Evolutionary conservation across 1,140 invertebrate species (phyloP), one percentile per base, ranked within the genome.

Genomic region (Meloidogyne chitwoodi): DNA sequence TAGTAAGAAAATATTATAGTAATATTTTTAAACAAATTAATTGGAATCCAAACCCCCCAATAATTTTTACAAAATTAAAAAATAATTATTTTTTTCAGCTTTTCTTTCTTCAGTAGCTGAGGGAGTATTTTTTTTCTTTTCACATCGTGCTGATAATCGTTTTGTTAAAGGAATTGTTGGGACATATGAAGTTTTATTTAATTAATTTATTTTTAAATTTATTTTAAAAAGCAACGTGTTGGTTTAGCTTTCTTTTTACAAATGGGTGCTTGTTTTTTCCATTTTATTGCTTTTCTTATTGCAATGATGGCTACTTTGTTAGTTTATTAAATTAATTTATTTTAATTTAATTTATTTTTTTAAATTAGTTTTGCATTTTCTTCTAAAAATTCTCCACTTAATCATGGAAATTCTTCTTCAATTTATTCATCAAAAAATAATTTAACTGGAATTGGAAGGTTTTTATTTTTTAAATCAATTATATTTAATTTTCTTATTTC

Each of bases 121-220:
- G 61, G 85, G 83, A 16, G 66, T 87, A 19, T 86, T 86, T 83
- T 86, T 86, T 80, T 87, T 86, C 77, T 87, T 78, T 65, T 84
- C 84, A 11, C 85, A 86, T 77, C 80, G 85, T 31, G 85, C 86
- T 16, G 85, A 86, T 70, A 86, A 86, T 64, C 78, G 85, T 62
- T 86, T 86, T 67, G 86, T 86, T 78, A 86, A 86, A 65, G 85
- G 85, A 77, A 87, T 86, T 77, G 85, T 86, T 41, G 85, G 84
- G 65, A 86, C 85, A 14, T 86, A 86, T 77, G 85, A 86, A 74
- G 83, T 84, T 27, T 27, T 8, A 11, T 2, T 14, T n/a, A n/a
- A 5, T 16, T 1, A 8, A 6, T 56, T 0, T 5, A 56, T 6
- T 6, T 38, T 38, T 38, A 38, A 38, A 38, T 38, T 31, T 31